A percentile compares a stretch with the other conserved stretches of the same genome.
These are phyloP conservation scores for Plectropomus leopardus DNA, from an alignment of 2,113 vertebrate genomes.

Conservation along the genomic window DNA sequence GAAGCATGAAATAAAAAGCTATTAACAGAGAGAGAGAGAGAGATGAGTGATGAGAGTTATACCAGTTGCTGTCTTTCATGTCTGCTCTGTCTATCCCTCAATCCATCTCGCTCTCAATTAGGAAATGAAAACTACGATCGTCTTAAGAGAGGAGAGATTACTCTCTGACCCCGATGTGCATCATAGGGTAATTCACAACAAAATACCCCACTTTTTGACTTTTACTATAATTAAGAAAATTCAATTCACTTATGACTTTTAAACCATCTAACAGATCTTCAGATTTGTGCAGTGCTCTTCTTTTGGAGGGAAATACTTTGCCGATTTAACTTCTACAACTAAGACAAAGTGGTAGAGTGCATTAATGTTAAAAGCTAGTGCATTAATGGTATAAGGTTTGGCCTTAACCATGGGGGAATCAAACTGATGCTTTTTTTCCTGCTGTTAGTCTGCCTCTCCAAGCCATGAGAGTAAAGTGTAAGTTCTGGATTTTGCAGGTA, in stretches of 20 bases:
- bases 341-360: conserved; percentile 56
- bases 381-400: conserved; percentile 51
- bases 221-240: conserved; percentile 79
- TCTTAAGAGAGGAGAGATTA: conserved; percentile 69
- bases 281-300: conserved; percentile 52
- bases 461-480: background rate
- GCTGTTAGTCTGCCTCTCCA: conserved; percentile 12
- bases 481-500: conserved; percentile 20
- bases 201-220: conserved; percentile 69
- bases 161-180: conserved; percentile 56
- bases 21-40: conserved; percentile 49
- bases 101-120: conserved; percentile 73
- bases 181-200: conserved; percentile 72
- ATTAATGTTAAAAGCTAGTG: conserved; percentile 69
- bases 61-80: conserved; percentile 35
- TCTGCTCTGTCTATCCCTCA: conserved; percentile 45
- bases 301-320: conserved; percentile 37
- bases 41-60: conserved; percentile 43
- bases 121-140: conserved; percentile 74
- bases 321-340: conserved; percentile 59
- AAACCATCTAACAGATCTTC: conserved; percentile 67
- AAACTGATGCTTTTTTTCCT: conserved; percentile 20
- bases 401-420: conserved; percentile 32
- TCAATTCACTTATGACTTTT: conserved; percentile 78
- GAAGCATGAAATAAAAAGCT: conserved; percentile 48